Conservation (phyloP, 1,140 invertebrate genomes). For the Mesaphorura yosii region DNA sequence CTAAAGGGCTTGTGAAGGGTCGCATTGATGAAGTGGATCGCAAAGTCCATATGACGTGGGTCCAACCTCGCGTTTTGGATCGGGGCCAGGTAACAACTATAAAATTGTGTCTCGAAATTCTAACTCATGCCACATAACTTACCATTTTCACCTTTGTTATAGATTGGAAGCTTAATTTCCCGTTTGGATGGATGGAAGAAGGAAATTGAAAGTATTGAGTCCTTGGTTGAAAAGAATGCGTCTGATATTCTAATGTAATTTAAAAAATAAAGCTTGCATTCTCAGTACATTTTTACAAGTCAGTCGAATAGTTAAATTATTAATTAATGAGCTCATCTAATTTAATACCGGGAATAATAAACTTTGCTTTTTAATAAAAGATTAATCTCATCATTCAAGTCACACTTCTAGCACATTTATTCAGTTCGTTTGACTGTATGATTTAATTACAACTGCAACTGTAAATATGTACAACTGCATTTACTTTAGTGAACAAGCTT, state of each 20-base stretch:
- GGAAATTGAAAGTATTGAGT: constrained; percentile 69
- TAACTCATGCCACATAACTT: background rate
- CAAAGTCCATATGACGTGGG: constrained; percentile 74
- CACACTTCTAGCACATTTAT: too few species aligned
- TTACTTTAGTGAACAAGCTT: background rate
- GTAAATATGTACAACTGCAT: background rate
- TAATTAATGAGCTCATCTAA: background rate
- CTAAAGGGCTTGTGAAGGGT: constrained; percentile 85
- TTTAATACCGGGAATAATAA: background rate
- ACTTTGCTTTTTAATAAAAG: too few species aligned
- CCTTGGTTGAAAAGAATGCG: constrained; percentile 64
- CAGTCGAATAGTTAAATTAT: background rate
- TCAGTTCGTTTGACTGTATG: background rate
- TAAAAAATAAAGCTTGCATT: background rate
- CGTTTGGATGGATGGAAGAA: constrained; percentile 67
- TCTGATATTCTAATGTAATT: constrained; percentile 62
- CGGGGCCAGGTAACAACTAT: constrained; percentile 44
- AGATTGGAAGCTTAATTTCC: constrained; percentile 66
- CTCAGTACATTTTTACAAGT: too few species aligned
- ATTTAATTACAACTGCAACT: background rate
- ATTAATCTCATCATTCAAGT: too few species aligned
- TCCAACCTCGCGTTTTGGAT: constrained; percentile 82
- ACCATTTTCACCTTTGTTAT: constrained; percentile 31
- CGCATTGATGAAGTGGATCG: constrained; percentile 86
- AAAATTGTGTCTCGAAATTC: background rate